phyloP scores from a whole-genome alignment of 2,888 invertebrate species.

The Mamestra brassicae region DNA sequence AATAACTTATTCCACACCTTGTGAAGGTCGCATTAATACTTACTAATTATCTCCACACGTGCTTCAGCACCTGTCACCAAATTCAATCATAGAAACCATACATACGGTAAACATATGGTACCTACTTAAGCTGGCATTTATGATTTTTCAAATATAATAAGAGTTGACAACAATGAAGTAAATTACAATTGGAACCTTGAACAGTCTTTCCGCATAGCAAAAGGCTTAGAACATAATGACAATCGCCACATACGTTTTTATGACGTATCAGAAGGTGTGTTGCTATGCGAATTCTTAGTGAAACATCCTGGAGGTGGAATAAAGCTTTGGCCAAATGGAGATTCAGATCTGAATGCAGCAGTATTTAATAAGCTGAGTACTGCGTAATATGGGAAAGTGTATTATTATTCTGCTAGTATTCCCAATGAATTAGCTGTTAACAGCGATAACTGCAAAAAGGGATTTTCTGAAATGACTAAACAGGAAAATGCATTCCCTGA shows the following conservation, averaged over 20 bases:
- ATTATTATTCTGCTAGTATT: not conserved
- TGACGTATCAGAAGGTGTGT: constrained; percentile 10
- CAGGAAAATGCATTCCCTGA: constrained; percentile 14
- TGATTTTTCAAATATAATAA: constrained; percentile 33
- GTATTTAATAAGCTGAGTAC: not conserved
- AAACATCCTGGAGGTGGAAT: not conserved
- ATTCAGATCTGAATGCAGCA: too few species aligned
- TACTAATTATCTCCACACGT: constrained; percentile 49
- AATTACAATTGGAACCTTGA: constrained; percentile 57
- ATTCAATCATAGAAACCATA: constrained; percentile 54
- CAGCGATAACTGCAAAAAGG: not conserved
- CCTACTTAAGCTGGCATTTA: constrained; percentile 18
- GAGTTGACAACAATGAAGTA: constrained; percentile 51
- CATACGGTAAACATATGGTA: constrained; percentile 8
- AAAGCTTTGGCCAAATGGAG: not conserved
- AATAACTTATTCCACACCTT: constrained; percentile 24
- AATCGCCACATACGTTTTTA: constrained; percentile 14
- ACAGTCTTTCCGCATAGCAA: constrained; percentile 50
- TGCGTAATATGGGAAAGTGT: not conserved
- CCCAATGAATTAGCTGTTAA: constrained; percentile 16
- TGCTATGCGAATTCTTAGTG: constrained; percentile 11
- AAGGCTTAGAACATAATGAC: constrained; percentile 33
- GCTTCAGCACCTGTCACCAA: constrained; percentile 43
- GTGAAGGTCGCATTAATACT: constrained; percentile 40
- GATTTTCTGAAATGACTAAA: constrained; percentile 4